A percentile compares a stretch with the other conserved stretches of the same genome.
These are phyloP conservation scores for Drosophila micromelanica DNA, from an alignment of 1,140 invertebrate genomes.

Conservation along the genomic window DNA sequence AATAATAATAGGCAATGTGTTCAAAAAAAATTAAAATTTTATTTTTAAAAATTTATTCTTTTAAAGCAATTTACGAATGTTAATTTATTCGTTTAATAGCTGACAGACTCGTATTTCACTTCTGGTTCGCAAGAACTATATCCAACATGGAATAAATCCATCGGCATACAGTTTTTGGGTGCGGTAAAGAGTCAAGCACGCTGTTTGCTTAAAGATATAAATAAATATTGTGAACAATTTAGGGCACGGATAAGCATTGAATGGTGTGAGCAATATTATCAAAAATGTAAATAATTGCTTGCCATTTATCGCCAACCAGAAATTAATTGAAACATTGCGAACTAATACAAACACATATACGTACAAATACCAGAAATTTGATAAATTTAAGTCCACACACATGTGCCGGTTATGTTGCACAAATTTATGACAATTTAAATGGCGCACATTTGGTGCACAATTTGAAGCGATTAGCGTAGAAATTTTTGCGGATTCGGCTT, in stretches of 20 bases:
- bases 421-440: slow-evolving; percentile 83
- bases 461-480: slow-evolving; percentile 77
- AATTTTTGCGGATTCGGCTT: slow-evolving; percentile 74
- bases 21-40: no score
- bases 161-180: slow-evolving; percentile 23
- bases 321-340: slow-evolving; percentile 74
- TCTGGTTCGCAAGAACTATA: slow-evolving; percentile 15
- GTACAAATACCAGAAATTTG: neutral
- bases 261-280: slow-evolving; percentile 62
- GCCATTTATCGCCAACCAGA: slow-evolving; percentile 56
- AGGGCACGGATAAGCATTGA: slow-evolving; percentile 46
- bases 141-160: slow-evolving; percentile 27
- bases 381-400: slow-evolving; percentile 45
- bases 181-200: slow-evolving; percentile 26
- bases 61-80: neutral
- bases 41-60: no score
- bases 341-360: neutral
- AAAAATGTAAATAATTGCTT: slow-evolving; percentile 73
- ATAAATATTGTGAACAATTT: slow-evolving; percentile 44
- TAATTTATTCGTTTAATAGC: neutral
- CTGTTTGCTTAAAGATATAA: neutral
- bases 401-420: slow-evolving; percentile 52
- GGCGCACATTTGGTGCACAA: slow-evolving; percentile 77
- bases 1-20: no score
- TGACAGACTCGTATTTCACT: slow-evolving; percentile 11